Evolutionary conservation across 2,113 vertebrate genomes (phyloP).

Genomic region (Bubo scandiacus): DNA sequence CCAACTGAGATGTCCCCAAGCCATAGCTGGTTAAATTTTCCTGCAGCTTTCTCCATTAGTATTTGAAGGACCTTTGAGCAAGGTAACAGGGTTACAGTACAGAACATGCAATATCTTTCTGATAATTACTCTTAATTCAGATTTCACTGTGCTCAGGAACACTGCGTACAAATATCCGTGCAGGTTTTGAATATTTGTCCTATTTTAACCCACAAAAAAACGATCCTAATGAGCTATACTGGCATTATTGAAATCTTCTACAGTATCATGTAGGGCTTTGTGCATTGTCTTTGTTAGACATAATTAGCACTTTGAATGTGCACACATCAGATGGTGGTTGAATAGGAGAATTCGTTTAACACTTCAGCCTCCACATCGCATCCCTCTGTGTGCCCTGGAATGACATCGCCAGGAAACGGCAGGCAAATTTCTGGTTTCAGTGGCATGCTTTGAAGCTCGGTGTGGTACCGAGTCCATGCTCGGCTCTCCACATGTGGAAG

Average conservation of each 20-base stretch:
- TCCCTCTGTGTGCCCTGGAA: neutral
- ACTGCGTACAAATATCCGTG: neutral
- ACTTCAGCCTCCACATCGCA: neutral
- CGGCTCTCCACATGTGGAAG: accelerated
- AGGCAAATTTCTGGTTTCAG: neutral
- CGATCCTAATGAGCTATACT: neutral
- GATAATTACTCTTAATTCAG: neutral
- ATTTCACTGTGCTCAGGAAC: neutral
- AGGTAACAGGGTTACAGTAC: neutral
- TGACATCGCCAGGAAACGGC: neutral
- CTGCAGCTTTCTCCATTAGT: neutral
- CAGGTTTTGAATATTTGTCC: neutral
- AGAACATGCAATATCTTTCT: neutral
- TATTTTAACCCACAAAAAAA: neutral
- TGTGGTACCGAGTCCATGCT: neutral
- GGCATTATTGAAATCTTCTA: neutral
- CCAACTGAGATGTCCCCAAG: neutral
- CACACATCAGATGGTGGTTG: constrained; percentile 25
- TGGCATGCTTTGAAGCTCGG: accelerated
- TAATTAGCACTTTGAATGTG: constrained; percentile 37
- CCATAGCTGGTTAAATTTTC: neutral
- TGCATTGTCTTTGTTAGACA: neutral
- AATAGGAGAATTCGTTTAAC: neutral
- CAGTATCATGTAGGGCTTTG: neutral
- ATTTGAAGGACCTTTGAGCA: neutral